Evolutionary conservation across 2,113 vertebrate genomes (phyloP).

Genomic region (Tragelaphus scriptus): DNA sequence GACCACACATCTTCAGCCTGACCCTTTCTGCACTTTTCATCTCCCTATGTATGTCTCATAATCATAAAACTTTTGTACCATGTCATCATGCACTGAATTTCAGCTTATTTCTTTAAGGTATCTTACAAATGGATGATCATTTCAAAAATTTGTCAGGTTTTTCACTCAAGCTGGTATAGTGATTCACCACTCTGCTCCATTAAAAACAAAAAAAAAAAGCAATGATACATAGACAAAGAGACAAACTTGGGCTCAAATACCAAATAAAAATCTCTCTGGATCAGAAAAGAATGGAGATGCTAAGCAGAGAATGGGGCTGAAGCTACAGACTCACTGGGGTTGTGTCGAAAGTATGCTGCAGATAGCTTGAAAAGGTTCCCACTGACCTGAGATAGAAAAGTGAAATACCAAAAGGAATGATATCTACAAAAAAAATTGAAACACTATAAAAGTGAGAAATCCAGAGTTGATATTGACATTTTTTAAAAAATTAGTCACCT

Average conservation of each 20-base stretch:
- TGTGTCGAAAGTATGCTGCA: neutral
- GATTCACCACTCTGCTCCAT: neutral
- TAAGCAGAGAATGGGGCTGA: neutral
- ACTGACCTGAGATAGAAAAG: neutral
- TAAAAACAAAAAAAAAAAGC: neutral
- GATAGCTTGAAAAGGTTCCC: neutral
- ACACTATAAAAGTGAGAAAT: neutral
- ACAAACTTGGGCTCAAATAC: neutral
- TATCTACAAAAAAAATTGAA: neutral
- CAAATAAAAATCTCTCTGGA: neutral
- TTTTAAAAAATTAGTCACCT: neutral
- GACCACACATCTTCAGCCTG: neutral
- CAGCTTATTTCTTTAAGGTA: neutral
- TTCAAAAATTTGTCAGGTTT: neutral
- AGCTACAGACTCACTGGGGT: neutral
- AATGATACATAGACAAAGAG: neutral
- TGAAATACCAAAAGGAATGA: neutral
- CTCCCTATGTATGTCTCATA: neutral
- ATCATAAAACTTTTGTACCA: neutral
- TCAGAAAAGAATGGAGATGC: neutral
- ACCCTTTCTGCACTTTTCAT: neutral
- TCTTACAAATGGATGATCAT: neutral
- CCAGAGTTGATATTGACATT: neutral
- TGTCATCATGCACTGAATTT: neutral
- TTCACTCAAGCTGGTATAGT: neutral